Evolutionary conservation across 1,140 invertebrate genomes (phyloP).

Genomic region (Hirudo medicinalis): DNA sequence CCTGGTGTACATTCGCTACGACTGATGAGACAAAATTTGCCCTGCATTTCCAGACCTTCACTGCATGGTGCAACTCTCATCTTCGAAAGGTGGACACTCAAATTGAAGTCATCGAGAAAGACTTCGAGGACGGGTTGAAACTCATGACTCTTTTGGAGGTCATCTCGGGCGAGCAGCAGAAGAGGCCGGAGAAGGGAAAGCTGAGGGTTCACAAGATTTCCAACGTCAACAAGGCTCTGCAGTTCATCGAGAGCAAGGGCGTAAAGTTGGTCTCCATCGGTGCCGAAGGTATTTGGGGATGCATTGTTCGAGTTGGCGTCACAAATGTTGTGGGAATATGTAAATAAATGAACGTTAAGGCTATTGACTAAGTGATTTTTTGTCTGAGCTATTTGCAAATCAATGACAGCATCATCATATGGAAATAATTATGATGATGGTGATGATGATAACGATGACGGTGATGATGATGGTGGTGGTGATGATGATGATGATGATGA

Average conservation of each 20-base stretch:
- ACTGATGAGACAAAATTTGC: too few species aligned
- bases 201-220: slow-evolving; percentile 99
- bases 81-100: slow-evolving; percentile 90
- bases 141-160: slow-evolving; percentile 95
- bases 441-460: too few species aligned
- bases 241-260: slow-evolving; percentile 95
- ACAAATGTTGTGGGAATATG: too few species aligned
- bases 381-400: slow-evolving; percentile 18
- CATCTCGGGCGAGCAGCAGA: slow-evolving; percentile 79
- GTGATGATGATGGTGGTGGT: too few species aligned
- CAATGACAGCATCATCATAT: too few species aligned
- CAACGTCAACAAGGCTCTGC: slow-evolving; percentile 98
- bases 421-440: too few species aligned
- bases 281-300: slow-evolving; percentile 53
- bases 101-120: slow-evolving; percentile 97
- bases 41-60: slow-evolving; percentile 71
- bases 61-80: slow-evolving; percentile 99
- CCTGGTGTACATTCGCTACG: too few species aligned
- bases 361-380: not conserved
- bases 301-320: not conserved
- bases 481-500: too few species aligned
- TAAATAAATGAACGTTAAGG: too few species aligned
- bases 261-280: slow-evolving; percentile 94
- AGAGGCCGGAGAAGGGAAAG: slow-evolving; percentile 93
- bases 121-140: slow-evolving; percentile 96